phyloP scores from a whole-genome alignment of 1,140 invertebrate species.

The Euschistus heros region DNA sequence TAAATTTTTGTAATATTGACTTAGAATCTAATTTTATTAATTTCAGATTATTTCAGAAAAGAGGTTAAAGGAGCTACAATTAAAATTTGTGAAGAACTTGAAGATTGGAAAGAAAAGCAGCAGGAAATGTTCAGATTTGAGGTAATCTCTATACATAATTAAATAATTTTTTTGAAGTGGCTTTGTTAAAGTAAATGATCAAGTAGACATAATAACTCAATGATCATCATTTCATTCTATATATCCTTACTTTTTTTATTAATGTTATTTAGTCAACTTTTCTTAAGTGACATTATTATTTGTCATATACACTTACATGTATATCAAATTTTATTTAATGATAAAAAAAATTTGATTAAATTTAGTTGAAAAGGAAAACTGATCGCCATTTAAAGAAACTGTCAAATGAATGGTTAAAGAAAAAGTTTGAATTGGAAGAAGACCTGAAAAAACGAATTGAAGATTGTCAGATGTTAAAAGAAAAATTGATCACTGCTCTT shows the following conservation, averaged over 20 bases:
- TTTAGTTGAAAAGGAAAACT: slow-evolving; percentile 36
- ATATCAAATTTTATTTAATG: too few relatives aligned
- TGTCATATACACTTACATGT: too few relatives aligned
- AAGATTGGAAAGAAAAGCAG: slow-evolving; percentile 42
- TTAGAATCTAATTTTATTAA: neutral
- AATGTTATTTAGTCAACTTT: too few relatives aligned
- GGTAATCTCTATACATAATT: slow-evolving; percentile 28
- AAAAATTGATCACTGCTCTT: slow-evolving; percentile 12
- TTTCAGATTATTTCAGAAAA: slow-evolving; percentile 5
- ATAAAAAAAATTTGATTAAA: too few relatives aligned
- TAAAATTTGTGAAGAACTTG: slow-evolving; percentile 42
- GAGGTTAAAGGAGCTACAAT: slow-evolving; percentile 33
- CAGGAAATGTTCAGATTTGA: slow-evolving; percentile 39
- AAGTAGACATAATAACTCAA: too few relatives aligned
- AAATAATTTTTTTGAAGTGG: too few relatives aligned
- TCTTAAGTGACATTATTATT: too few relatives aligned
- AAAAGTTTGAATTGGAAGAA: slow-evolving; percentile 35
- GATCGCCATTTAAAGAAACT: slow-evolving; percentile 36
- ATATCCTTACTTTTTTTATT: neutral
- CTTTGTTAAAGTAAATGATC: too few relatives aligned
- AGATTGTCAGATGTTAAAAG: slow-evolving; percentile 14
- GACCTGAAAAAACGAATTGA: slow-evolving; percentile 20
- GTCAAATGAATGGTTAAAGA: slow-evolving; percentile 37
- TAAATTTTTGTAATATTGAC: too few relatives aligned
- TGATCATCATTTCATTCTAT: too few relatives aligned